Conservation (phyloP, 2,888 invertebrate genomes). For the Aleiodes leptofemur region DNA sequence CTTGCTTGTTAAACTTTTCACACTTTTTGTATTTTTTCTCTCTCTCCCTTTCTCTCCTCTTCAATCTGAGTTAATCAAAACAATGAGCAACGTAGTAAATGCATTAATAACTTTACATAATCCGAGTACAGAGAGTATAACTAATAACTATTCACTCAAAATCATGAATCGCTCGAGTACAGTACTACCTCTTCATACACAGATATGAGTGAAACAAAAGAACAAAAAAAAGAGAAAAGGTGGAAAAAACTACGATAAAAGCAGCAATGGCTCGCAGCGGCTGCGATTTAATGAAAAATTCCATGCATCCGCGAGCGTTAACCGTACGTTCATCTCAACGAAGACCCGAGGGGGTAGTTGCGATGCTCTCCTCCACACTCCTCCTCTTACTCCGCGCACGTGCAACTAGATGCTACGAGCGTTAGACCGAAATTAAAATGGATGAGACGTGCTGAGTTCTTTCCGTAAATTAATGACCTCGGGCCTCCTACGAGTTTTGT, state of each 20-base stretch:
- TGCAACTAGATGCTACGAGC: slow-evolving; percentile 44
- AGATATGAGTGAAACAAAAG: slow-evolving; percentile 2
- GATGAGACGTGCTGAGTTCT: slow-evolving; percentile 44
- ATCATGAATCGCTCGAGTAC: slow-evolving; percentile 1
- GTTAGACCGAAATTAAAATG: slow-evolving; percentile 49
- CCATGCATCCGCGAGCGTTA: slow-evolving; percentile 51
- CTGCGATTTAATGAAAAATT: slow-evolving; percentile 52
- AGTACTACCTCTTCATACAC: slow-evolving; percentile 39
- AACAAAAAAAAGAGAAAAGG: slow-evolving; percentile 4
- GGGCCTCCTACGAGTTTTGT: slow-evolving; percentile 31
- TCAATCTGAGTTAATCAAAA: not conserved
- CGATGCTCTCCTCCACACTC: slow-evolving; percentile 16
- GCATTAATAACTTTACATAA: not conserved
- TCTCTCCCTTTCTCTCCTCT: not conserved
- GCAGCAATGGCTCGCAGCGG: slow-evolving; percentile 41
- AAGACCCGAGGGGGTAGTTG: slow-evolving; percentile 48
- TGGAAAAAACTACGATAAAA: slow-evolving; percentile 40
- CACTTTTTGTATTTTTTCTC: not conserved
- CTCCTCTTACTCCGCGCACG: slow-evolving; percentile 2
- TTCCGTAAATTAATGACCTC: slow-evolving; percentile 43
- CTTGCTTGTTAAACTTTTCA: not conserved
- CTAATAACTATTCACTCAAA: not conserved
- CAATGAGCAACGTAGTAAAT: not conserved
- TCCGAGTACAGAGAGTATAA: not conserved
- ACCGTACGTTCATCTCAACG: slow-evolving; percentile 48